Base-by-base conservation (phyloP, 1,140 invertebrate species). In the Tetramorium simillimum region DNA sequence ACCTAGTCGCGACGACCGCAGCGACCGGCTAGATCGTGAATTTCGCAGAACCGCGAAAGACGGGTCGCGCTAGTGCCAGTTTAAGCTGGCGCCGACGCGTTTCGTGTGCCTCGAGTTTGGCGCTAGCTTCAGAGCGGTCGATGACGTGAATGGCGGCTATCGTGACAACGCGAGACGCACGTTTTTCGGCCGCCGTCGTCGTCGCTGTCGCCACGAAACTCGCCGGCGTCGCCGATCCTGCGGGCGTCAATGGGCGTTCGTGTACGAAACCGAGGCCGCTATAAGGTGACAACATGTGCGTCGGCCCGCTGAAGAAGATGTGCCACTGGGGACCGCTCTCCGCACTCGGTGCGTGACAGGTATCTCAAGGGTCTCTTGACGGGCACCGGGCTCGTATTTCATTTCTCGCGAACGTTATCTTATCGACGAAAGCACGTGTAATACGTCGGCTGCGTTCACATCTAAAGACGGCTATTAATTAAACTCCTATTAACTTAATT, bases 261-360 rank as follows among this genome's bases (percentile, higher is more conserved):
- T 3, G 49, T 49, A 33, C 49, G 56, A 70, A n/a, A 37, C 49
- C 16, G 49, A 58, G 18, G 14, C 37, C 16, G 51, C 58, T 87
- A 18, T 56, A 81, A 76, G 75, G 60, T 82, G 58, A 75, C 62
- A 95, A 90, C 89, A 96, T 96, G 96, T 96, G 95, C 91, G 92
- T 95, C 84, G 93, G 94, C 65, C 94, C 96, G 77, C 95, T 97
- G 87, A 96, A 95, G 90, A 96, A 96, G 93, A 94, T 98, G 90
- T 96, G 96, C 78, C 97, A 98, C 93, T 98, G 97, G 97, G 98
- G 97, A 80, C 97, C 98, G 87, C 94, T 98, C 72, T 96, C 96
- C 46, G 97, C 97, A 86, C 94, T 98, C 85, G 96, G 97, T 98
- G 96, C 58, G 75, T 75, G 53, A 75, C n/a, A 67, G 60, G 24